Evolutionary conservation across 2,113 vertebrate genomes (phyloP).

Genomic region (Rallus limicola): DNA sequence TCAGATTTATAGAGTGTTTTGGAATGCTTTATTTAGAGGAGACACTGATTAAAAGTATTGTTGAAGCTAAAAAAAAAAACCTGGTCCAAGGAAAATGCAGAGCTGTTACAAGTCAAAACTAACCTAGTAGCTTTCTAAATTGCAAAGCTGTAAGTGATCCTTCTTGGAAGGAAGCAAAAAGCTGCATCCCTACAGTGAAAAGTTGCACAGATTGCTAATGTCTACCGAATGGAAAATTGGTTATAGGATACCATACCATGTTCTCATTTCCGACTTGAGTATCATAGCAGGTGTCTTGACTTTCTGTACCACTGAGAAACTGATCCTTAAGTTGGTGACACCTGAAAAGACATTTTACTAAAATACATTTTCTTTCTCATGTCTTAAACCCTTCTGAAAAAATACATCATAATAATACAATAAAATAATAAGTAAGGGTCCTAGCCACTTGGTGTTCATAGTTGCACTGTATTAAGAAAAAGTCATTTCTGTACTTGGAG

Average conservation of each 20-base stretch:
- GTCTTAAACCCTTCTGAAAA: neutral
- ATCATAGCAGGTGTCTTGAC: neutral
- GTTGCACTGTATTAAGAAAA: neutral
- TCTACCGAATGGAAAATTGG: neutral
- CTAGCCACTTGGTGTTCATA: neutral
- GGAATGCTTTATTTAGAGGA: neutral
- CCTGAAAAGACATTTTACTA: neutral
- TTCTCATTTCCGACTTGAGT: neutral
- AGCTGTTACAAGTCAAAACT: neutral
- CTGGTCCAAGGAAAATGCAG: neutral
- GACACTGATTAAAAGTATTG: neutral
- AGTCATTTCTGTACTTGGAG: neutral
- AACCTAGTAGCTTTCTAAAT: neutral
- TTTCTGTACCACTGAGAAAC: neutral
- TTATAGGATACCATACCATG: neutral
- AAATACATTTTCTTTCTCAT: neutral
- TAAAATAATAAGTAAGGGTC: neutral
- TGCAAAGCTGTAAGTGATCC: neutral
- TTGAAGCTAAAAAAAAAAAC: neutral
- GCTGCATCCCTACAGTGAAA: neutral
- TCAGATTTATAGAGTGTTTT: neutral
- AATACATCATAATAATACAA: neutral
- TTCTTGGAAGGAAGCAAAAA: neutral
- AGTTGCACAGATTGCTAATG: neutral
- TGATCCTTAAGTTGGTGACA: neutral